Percentiles rank a stretch among this genome's conserved stretches.
Conservation (phyloP, 2,888 invertebrate genomes). For the Cosmia trapezina region DNA sequence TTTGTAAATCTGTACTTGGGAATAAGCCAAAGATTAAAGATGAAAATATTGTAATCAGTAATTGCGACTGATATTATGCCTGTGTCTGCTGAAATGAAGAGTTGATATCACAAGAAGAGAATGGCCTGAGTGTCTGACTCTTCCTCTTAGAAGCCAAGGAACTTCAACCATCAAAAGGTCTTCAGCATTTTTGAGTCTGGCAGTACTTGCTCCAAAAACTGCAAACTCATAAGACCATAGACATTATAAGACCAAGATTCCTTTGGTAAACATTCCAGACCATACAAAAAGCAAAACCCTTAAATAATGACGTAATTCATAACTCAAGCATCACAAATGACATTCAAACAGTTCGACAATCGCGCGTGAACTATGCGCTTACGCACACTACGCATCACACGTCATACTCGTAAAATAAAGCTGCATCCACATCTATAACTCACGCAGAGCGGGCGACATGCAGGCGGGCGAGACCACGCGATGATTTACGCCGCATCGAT, state of each 20-base stretch:
- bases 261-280: neutral
- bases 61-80: neutral
- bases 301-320: slow-evolving; percentile 30
- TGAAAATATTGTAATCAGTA: slow-evolving; percentile 1
- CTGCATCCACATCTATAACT: slow-evolving; percentile 77
- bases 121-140: neutral
- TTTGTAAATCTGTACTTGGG: slow-evolving; percentile 32
- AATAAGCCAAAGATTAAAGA: slow-evolving; percentile 7
- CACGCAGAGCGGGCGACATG: slow-evolving; percentile 70
- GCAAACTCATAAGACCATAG: neutral
- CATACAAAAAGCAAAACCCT: neutral
- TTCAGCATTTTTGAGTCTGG: neutral
- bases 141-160: neutral
- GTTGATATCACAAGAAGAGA: neutral
- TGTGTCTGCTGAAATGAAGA: neutral
- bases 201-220: neutral
- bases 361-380: slow-evolving; percentile 64
- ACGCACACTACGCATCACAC: slow-evolving; percentile 67
- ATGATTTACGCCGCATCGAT: slow-evolving; percentile 87
- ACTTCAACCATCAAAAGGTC: no score
- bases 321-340: slow-evolving; percentile 51
- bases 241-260: neutral
- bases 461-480: slow-evolving; percentile 73
- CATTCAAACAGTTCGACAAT: slow-evolving; percentile 59
- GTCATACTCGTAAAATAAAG: slow-evolving; percentile 73